Percentiles rank a stretch among this genome's conserved stretches.
These are phyloP conservation scores for Sphenodon punctatus DNA, from an alignment of 2,797 vertebrate genomes.

Conservation along the genomic window DNA sequence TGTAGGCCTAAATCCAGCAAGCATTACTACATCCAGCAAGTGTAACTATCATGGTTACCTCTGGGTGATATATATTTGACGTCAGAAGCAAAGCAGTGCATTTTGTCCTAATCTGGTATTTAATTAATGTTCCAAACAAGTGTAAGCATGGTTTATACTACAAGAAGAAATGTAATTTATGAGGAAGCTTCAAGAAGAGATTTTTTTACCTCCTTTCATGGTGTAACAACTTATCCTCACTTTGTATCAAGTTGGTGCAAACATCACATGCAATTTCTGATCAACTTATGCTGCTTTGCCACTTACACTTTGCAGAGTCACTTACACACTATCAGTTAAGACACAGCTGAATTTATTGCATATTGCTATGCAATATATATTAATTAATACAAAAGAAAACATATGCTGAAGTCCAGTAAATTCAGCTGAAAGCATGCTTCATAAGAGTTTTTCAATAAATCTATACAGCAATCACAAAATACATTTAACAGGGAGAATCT, in stretches of 20 bases:
- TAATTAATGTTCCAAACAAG: background rate
- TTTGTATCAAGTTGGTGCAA: background rate
- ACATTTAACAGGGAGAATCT: background rate
- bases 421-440: background rate
- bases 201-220: background rate
- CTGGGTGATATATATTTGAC: background rate
- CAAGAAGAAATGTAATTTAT: background rate
- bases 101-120: no score
- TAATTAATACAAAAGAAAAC: background rate
- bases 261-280: background rate
- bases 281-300: background rate
- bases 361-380: background rate
- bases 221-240: background rate
- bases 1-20: no score
- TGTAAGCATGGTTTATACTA: background rate
- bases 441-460: background rate
- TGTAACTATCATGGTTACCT: background rate
- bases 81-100: background rate
- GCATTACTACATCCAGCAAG: no score
- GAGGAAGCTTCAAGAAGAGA: background rate
- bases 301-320: no score
- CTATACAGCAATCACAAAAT: no score
- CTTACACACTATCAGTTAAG: background rate
- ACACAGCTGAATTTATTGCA: fast-evolving
- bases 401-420: background rate